Evolutionary conservation across 2,797 vertebrate genomes (phyloP).

Genomic region (Philypnodon macrostomus): DNA sequence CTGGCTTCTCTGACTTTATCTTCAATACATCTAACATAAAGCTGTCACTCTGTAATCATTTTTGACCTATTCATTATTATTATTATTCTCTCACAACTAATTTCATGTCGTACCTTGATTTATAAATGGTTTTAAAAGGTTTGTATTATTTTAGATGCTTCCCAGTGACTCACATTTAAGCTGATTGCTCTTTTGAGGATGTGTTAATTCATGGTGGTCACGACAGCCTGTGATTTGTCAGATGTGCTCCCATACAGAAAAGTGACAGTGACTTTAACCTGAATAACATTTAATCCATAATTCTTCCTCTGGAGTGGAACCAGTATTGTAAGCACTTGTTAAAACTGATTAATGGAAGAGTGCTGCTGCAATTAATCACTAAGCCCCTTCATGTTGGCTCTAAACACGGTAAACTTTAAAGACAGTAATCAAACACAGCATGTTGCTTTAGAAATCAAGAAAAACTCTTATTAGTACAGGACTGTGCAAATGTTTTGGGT

Average conservation of each 20-base stretch:
- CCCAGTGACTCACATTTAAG: slow-evolving; percentile 34
- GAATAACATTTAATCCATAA: slow-evolving; percentile 38
- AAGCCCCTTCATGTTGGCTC: slow-evolving; percentile 42
- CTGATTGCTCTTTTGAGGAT: slow-evolving; percentile 12
- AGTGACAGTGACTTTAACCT: slow-evolving; percentile 50
- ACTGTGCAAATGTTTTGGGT: too few relatives aligned
- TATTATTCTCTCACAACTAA: too few relatives aligned
- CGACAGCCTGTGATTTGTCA: slow-evolving; percentile 52
- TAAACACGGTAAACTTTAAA: slow-evolving; percentile 35
- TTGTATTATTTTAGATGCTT: slow-evolving; percentile 17
- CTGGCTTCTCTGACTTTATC: too few relatives aligned
- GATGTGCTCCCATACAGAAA: slow-evolving; percentile 42
- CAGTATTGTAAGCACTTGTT: slow-evolving; percentile 32
- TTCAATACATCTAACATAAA: too few relatives aligned
- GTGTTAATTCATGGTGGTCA: slow-evolving; percentile 30
- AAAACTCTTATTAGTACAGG: too few relatives aligned
- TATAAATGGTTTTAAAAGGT: neutral
- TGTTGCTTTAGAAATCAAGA: too few relatives aligned
- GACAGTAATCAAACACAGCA: neutral
- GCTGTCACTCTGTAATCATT: too few relatives aligned
- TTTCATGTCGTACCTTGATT: too few relatives aligned
- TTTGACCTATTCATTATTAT: too few relatives aligned
- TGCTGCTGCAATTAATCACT: slow-evolving; percentile 17
- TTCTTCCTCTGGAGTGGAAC: slow-evolving; percentile 37
- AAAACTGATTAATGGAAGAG: slow-evolving; percentile 16